Evolutionary conservation across 2,797 vertebrate genomes (phyloP).

Genomic region (Coregonus suidteri): DNA sequence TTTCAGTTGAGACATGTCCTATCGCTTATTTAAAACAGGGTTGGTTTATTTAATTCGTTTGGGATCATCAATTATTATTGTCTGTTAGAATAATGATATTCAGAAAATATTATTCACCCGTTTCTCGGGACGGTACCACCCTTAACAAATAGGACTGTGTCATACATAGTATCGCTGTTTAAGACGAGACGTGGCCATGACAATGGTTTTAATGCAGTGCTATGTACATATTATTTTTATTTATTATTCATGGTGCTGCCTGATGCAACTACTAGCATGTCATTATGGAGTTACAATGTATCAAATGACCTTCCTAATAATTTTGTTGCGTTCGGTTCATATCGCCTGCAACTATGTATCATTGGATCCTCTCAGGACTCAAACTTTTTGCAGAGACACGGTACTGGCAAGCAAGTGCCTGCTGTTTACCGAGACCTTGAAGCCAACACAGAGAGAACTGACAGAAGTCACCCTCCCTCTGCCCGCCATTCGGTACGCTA

Average conservation of each 20-base stretch:
- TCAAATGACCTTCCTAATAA: neutral
- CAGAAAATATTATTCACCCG: no score
- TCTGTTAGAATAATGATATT: no score
- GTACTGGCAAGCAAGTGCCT: neutral
- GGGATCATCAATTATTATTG: no score
- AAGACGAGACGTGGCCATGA: no score
- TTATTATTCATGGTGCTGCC: no score
- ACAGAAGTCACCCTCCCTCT: slow-evolving; percentile 32
- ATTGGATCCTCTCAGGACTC: neutral
- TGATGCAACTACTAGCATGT: no score
- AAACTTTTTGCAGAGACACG: slow-evolving; percentile 1
- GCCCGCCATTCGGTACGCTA: slow-evolving; percentile 24
- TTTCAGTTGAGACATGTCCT: neutral
- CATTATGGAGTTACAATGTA: neutral
- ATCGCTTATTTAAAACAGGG: neutral
- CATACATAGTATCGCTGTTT: no score
- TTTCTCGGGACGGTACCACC: no score
- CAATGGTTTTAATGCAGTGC: no score
- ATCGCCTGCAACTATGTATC: neutral
- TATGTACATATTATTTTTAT: no score
- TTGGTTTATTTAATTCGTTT: no score
- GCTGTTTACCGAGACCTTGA: neutral
- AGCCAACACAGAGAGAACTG: slow-evolving; percentile 17
- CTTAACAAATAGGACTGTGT: no score
- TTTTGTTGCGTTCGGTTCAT: neutral